phyloP scores from a whole-genome alignment of 2,888 invertebrate species.

The Volucella inanis region DNA sequence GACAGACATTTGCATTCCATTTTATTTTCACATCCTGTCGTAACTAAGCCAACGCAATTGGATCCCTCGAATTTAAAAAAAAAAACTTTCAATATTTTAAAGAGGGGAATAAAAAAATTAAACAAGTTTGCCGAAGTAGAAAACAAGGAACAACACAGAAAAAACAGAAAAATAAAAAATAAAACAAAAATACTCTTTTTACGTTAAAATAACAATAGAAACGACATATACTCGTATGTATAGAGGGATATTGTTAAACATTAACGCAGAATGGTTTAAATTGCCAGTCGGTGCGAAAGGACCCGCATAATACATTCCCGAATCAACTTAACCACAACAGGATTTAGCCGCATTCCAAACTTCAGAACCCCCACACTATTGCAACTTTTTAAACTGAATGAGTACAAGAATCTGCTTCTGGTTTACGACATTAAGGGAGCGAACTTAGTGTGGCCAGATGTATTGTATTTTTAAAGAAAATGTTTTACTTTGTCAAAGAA shows the following conservation, averaged over 20 bases:
- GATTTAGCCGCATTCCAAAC: slow-evolving; percentile 9
- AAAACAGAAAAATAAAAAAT: neutral
- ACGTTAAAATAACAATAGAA: slow-evolving; percentile 15
- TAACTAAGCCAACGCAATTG: neutral
- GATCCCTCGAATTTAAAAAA: neutral
- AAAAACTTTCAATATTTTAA: slow-evolving; percentile 24
- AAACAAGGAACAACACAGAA: slow-evolving; percentile 13
- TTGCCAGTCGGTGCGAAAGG: slow-evolving; percentile 61
- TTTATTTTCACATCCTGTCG: neutral
- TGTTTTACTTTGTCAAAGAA: too few species aligned
- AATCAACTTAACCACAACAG: slow-evolving; percentile 46
- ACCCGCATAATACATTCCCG: slow-evolving; percentile 52
- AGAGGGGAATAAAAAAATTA: slow-evolving; percentile 27
- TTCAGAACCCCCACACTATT: neutral
- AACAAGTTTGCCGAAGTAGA: slow-evolving; percentile 39
- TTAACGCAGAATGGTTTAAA: slow-evolving; percentile 49
- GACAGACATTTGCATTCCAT: neutral
- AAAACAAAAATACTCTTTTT: neutral
- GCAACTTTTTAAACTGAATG: too few species aligned
- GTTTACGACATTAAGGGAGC: too few species aligned
- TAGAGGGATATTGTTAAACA: slow-evolving; percentile 25
- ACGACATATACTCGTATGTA: too few species aligned
- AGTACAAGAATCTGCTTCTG: too few species aligned
- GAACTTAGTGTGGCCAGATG: too few species aligned
- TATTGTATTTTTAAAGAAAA: too few species aligned